Base-by-base conservation (phyloP, 2,888 invertebrate genomes). In the Periphyllus acericola region DNA sequence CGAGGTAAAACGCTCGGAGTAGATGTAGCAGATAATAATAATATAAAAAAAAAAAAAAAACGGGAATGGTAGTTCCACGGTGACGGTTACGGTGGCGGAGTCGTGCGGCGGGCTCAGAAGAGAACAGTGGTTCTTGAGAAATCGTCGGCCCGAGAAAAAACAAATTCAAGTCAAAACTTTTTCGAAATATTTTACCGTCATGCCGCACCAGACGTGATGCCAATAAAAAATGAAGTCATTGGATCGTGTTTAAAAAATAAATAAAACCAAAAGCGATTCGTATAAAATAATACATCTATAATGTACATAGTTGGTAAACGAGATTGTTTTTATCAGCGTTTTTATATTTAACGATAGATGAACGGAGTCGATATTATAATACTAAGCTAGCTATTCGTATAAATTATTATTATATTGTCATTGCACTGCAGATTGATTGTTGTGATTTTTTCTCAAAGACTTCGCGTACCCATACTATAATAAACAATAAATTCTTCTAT, bases 21-120 rank as follows among this genome's bases (percentile, higher is more conserved):
- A 83, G 83, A 75, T 83, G 75, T 74, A 83, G 83, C 55, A 74
- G 71, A 83, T 72, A 72, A 71, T 68, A 68, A 29, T 29, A 68
- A 68, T 25, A 46, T 36, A 68, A 29, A 52, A 34, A 25, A 36
- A 11, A n/a, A n/a, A n/a, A n/a, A 55, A 80, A 52, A 82, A 74
- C n/a, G 25, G 21, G 55, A 74, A 83, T 55, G 14, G 52, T 25
- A 52, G 82, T 72, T 46, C 21, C 21, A 36, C 60, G 36, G 4
- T 14, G n/a, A 34, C 1, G 40, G 14, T 46, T n/a, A n/a, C n/a
- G n/a, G n/a, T n/a, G n/a, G 2, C n/a, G n/a, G 14, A 14, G 11
- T 46, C 14, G 11, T 11, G 14, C 52, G 46, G 46, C 8, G 29
- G 34, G 5, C 66, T n/a, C n/a, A 74, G 60, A 83, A 36, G n/a